Evolutionary conservation across 2,888 invertebrate species (phyloP).

Genomic region (Polyommatus icarus): DNA sequence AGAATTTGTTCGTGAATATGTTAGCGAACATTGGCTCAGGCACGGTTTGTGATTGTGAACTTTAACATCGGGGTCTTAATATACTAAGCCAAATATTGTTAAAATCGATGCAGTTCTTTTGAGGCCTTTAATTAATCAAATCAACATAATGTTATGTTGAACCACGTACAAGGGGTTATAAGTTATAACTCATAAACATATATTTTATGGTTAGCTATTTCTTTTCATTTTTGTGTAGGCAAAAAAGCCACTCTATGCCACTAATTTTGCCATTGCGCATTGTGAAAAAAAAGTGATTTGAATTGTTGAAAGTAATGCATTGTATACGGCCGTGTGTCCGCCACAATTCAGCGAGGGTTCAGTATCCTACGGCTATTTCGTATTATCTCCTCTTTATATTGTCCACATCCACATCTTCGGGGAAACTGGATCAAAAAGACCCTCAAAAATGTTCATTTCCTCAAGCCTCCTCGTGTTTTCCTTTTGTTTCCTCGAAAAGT

Average conservation of each 20-base stretch:
- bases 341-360: not conserved
- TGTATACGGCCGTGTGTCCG: not conserved
- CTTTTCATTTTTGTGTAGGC: too few relatives aligned
- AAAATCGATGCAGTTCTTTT: too few relatives aligned
- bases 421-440: constrained; percentile 31
- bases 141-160: too few relatives aligned
- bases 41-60: not conserved
- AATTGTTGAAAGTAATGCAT: not conserved
- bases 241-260: too few relatives aligned
- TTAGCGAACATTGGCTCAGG: too few relatives aligned
- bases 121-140: too few relatives aligned
- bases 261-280: too few relatives aligned
- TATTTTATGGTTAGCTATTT: too few relatives aligned
- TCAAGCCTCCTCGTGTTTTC: not conserved
- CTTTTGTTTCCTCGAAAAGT: constrained; percentile 10
- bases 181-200: too few relatives aligned
- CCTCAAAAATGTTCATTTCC: constrained; percentile 20
- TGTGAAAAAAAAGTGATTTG: too few relatives aligned
- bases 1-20: not conserved
- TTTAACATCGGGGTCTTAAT: not conserved
- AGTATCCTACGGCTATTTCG: constrained; percentile 20
- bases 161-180: too few relatives aligned
- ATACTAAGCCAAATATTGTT: too few relatives aligned
- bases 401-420: constrained; percentile 30
- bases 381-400: constrained; percentile 29